These are phyloP conservation scores for Oryzias javanicus DNA, from an alignment of 2,113 vertebrate species.

Conservation along the genomic window DNA sequence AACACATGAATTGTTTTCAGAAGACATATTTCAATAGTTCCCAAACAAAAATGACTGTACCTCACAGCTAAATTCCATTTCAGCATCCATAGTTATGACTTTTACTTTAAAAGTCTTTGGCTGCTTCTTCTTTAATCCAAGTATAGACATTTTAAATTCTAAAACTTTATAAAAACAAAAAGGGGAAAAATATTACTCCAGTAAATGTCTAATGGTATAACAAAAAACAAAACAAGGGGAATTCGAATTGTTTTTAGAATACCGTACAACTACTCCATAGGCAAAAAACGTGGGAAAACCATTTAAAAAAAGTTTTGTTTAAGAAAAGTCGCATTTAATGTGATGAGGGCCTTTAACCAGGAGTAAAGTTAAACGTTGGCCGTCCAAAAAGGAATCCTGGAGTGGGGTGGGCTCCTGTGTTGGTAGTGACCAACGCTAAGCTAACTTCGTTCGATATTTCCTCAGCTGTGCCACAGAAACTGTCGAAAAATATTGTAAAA, in stretches of 20 bases:
- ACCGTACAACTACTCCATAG: no score
- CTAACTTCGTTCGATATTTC: slow-evolving; percentile 48
- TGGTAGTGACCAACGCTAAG: slow-evolving; percentile 47
- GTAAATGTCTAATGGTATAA: background rate
- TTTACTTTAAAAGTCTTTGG: slow-evolving; percentile 93
- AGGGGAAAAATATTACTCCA: background rate
- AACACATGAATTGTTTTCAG: background rate
- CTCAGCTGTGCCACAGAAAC: slow-evolving; percentile 58
- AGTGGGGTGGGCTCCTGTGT: slow-evolving; percentile 37
- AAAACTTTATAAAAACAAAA: slow-evolving; percentile 1
- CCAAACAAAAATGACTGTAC: slow-evolving; percentile 53
- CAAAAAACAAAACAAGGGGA: background rate
- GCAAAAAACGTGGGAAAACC: no score
- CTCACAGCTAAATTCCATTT: slow-evolving; percentile 95
- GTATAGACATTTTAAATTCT: slow-evolving; percentile 82
- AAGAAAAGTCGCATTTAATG: background rate
- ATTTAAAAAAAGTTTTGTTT: no score
- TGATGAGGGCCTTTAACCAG: slow-evolving; percentile 42
- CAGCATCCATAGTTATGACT: slow-evolving; percentile 89
- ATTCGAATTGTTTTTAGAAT: no score
- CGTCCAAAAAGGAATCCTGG: slow-evolving; percentile 21
- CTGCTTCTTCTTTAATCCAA: slow-evolving; percentile 91
- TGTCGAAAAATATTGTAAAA: slow-evolving; percentile 46
- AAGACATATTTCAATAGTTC: background rate
- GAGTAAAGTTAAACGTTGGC: slow-evolving; percentile 23